Evolutionary conservation across 2,888 invertebrate genomes (phyloP).

Genomic region (Polyploca ridens): DNA sequence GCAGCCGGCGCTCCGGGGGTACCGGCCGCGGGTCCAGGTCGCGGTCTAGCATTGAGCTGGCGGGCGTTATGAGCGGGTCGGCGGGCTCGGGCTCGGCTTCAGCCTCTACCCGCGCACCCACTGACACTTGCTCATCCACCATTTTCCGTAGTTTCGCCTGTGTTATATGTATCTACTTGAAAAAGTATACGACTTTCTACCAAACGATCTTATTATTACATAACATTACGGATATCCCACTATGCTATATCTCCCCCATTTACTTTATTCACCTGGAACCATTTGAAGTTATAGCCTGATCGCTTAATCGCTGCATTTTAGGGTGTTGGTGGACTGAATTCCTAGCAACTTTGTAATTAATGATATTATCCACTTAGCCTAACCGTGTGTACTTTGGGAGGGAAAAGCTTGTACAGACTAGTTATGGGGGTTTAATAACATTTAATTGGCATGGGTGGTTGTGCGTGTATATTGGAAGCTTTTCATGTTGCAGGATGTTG

Average conservation of each 20-base stretch:
- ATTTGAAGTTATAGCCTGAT: slow-evolving; percentile 61
- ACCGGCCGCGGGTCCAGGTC: slow-evolving; percentile 67
- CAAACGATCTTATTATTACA: slow-evolving; percentile 5
- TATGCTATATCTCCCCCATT: not conserved
- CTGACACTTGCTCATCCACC: slow-evolving; percentile 94
- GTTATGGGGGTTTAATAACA: slow-evolving; percentile 17
- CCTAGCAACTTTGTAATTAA: slow-evolving; percentile 50
- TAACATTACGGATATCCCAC: slow-evolving; percentile 14
- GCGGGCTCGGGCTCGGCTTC: slow-evolving; percentile 78
- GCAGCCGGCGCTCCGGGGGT: slow-evolving; percentile 74
- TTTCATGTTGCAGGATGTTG: slow-evolving; percentile 33
- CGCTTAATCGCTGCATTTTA: slow-evolving; percentile 50
- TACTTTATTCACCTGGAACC: slow-evolving; percentile 61
- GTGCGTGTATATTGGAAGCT: slow-evolving; percentile 27
- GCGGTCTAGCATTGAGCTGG: slow-evolving; percentile 72
- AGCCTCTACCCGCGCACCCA: slow-evolving; percentile 85
- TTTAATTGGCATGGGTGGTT: slow-evolving; percentile 21
- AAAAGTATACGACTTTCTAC: not conserved
- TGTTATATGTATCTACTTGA: slow-evolving; percentile 18
- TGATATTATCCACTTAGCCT: slow-evolving; percentile 42
- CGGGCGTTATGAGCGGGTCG: slow-evolving; percentile 83
- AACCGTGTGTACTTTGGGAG: slow-evolving; percentile 13
- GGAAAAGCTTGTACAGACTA: slow-evolving; percentile 13
- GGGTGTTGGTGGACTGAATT: slow-evolving; percentile 30
- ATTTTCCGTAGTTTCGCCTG: slow-evolving; percentile 93